phyloP scores from a whole-genome alignment of 2,888 invertebrate species.

The Ptycholaimellus sp. region DNA sequence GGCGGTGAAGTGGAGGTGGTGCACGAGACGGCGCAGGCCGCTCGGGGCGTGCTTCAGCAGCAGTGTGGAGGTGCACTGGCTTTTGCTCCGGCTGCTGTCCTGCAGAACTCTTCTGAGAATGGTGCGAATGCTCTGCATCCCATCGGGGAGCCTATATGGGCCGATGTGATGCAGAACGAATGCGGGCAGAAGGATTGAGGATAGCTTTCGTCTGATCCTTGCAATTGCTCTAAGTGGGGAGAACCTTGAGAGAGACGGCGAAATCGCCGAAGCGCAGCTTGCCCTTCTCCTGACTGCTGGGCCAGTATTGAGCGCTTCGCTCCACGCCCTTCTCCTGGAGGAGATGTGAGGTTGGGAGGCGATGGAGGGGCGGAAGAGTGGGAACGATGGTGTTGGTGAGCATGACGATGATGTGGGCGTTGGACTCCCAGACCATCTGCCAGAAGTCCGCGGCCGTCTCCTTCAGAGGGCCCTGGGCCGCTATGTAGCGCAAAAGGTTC shows the following conservation, averaged over 20 bases:
- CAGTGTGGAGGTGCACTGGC: slow-evolving; percentile 24
- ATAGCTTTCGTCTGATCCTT: no score
- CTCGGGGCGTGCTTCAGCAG: slow-evolving; percentile 24
- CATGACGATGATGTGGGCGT: slow-evolving; percentile 54
- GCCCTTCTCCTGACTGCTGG: slow-evolving; percentile 8
- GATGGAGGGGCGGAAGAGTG: no score
- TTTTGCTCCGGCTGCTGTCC: no score
- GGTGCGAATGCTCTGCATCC: no score
- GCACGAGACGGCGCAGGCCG: slow-evolving; percentile 33
- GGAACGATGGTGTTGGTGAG: slow-evolving; percentile 38
- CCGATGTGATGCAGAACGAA: no score
- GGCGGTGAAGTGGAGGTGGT: slow-evolving; percentile 57
- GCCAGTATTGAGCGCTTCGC: slow-evolving; percentile 15
- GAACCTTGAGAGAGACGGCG: slow-evolving; percentile 7
- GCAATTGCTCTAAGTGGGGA: not conserved
- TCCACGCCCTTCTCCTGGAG: no score
- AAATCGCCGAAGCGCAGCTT: slow-evolving; percentile 11
- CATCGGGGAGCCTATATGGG: no score
- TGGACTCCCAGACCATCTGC: slow-evolving; percentile 72
- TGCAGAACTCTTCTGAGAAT: no score
- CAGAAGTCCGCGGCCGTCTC: slow-evolving; percentile 46
- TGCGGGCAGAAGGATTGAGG: no score
- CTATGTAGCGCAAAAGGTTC: slow-evolving; percentile 59
- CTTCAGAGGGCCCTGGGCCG: slow-evolving; percentile 44
- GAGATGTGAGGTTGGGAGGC: no score